Percentiles rank a stretch among this genome's conserved stretches.
Conservation (phyloP, 92 coral and sea anemone genomes). For the Palythoa heliodiscus region DNA sequence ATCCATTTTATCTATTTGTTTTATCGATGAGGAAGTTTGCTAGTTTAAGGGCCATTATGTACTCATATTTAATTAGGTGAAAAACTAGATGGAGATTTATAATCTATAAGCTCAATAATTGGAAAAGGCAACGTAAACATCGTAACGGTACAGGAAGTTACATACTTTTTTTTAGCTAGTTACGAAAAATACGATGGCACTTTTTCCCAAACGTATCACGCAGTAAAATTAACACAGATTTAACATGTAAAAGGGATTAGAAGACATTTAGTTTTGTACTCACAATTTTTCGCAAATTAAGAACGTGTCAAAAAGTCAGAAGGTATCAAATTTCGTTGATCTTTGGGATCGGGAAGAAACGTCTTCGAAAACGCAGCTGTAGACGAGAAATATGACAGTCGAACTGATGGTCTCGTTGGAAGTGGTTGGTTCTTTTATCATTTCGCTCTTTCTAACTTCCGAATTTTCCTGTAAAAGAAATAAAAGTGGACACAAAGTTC, state of each 20-base stretch:
- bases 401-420: conserved; percentile 31
- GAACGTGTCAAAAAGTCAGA: conserved; percentile 17
- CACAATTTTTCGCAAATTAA: conserved; percentile 31
- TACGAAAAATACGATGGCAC: too few relatives aligned
- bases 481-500: neutral
- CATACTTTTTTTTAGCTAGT: too few relatives aligned
- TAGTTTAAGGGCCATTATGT: too few relatives aligned
- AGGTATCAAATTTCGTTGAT: conserved; percentile 35
- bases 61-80: too few relatives aligned
- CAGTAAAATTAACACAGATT: neutral
- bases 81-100: too few relatives aligned
- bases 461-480: conserved; percentile 60
- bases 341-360: conserved; percentile 27
- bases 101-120: too few relatives aligned
- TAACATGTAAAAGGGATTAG: neutral
- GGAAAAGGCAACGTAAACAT: too few relatives aligned
- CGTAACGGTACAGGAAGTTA: too few relatives aligned
- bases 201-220: too few relatives aligned
- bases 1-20: neutral
- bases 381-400: conserved; percentile 25
- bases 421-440: conserved; percentile 59
- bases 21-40: neutral
- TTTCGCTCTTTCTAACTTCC: conserved; percentile 75
- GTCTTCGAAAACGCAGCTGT: conserved; percentile 41
- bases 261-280: neutral